These are phyloP conservation scores for Passer domesticus DNA, from an alignment of 2,113 vertebrate genomes.

Conservation along the genomic window DNA sequence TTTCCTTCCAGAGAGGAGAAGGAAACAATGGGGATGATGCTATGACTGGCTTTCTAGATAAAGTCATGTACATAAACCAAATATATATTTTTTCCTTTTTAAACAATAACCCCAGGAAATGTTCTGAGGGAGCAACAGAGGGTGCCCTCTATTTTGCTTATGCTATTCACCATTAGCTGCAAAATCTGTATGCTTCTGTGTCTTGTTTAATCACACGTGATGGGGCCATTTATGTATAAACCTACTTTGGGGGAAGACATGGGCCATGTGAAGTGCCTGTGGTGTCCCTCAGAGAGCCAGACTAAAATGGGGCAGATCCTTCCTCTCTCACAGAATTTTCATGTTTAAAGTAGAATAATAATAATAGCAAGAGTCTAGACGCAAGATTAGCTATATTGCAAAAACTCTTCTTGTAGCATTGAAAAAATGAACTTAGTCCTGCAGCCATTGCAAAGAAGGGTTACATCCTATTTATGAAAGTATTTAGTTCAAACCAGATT, in stretches of 20 bases:
- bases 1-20: neutral
- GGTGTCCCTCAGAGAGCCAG: neutral
- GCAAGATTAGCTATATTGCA: neutral
- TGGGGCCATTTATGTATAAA: neutral
- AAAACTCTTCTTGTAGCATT: neutral
- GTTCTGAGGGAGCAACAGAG: neutral
- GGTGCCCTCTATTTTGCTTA: neutral
- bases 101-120: neutral
- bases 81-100: neutral
- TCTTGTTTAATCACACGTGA: neutral
- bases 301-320: neutral
- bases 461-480: neutral
- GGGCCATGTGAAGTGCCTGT: fast-evolving
- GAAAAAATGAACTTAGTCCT: neutral
- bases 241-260: neutral
- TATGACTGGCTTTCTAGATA: neutral
- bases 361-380: neutral
- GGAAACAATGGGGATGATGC: neutral
- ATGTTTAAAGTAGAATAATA: neutral
- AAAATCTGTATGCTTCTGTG: neutral
- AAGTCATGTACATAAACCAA: neutral
- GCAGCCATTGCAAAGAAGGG: neutral
- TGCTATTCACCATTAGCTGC: neutral
- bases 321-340: neutral
- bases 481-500: neutral